A percentile compares a stretch with the other conserved stretches of the same genome.
Evolutionary conservation across 2,888 invertebrate species (phyloP).

Genomic region (Seira musarum): DNA sequence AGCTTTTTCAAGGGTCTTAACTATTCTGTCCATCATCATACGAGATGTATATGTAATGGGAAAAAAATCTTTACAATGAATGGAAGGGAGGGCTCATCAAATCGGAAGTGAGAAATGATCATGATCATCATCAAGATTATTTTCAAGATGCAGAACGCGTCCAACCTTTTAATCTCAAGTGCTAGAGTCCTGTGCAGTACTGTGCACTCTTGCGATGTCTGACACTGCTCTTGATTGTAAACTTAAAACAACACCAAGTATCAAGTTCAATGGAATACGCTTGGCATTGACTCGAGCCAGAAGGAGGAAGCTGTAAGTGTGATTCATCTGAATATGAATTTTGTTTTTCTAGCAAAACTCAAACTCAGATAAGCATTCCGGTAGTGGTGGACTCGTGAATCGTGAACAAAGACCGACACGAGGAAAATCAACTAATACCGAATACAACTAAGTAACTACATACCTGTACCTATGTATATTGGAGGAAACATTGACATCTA

Average conservation of each 20-base stretch:
- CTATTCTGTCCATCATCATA: slow-evolving; percentile 47
- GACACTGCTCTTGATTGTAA: slow-evolving; percentile 26
- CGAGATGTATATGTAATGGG: too few relatives aligned
- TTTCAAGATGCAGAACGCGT: slow-evolving; percentile 35
- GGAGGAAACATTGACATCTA: too few relatives aligned
- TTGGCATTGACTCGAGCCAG: slow-evolving; percentile 51
- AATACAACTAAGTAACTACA: too few relatives aligned
- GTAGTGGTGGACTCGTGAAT: too few relatives aligned
- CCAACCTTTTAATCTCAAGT: slow-evolving; percentile 13
- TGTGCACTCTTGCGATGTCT: slow-evolving; percentile 28
- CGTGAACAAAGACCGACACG: too few relatives aligned
- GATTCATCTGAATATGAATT: too few relatives aligned
- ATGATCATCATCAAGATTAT: slow-evolving; percentile 26
- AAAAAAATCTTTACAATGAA: slow-evolving; percentile 30
- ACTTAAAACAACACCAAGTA: slow-evolving; percentile 50
- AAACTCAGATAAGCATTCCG: too few relatives aligned
- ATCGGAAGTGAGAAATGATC: slow-evolving; percentile 55
- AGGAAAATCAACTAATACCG: too few relatives aligned
- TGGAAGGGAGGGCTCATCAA: slow-evolving; percentile 44
- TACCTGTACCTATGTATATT: too few relatives aligned
- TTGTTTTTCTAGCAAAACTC: too few relatives aligned
- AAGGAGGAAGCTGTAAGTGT: slow-evolving; percentile 41
- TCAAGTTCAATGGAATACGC: slow-evolving; percentile 57
- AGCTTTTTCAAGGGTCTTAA: slow-evolving; percentile 50
- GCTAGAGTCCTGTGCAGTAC: neutral